These are phyloP conservation scores for Theristicus caerulescens DNA, from an alignment of 2,113 vertebrate species.

Conservation along the genomic window DNA sequence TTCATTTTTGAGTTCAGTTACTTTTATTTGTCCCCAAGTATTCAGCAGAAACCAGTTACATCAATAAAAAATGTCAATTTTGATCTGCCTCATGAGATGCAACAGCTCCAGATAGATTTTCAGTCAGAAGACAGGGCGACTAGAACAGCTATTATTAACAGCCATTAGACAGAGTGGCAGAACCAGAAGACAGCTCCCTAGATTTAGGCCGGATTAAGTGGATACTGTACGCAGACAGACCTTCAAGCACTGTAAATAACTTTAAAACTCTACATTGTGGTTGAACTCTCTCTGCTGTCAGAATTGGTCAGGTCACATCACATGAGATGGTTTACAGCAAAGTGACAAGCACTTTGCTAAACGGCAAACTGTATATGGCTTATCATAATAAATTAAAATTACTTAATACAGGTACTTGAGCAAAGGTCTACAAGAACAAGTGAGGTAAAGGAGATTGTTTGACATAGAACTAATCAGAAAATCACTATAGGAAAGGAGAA, in stretches of 20 bases:
- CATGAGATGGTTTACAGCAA: slow-evolving; percentile 33
- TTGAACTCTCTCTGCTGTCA: slow-evolving; percentile 63
- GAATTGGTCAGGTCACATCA: slow-evolving; percentile 26
- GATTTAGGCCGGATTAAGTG: slow-evolving; percentile 64
- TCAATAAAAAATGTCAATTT: slow-evolving; percentile 71
- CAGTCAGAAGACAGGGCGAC: slow-evolving; percentile 33
- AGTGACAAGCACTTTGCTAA: slow-evolving; percentile 64
- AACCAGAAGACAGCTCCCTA: slow-evolving; percentile 28
- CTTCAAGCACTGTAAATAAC: slow-evolving; percentile 65
- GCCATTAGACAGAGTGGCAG: slow-evolving; percentile 48
- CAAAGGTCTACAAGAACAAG: background rate
- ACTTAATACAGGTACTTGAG: background rate
- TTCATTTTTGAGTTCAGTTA: slow-evolving; percentile 37
- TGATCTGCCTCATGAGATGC: slow-evolving; percentile 68
- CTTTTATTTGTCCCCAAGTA: slow-evolving; percentile 67
- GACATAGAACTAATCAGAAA: background rate
- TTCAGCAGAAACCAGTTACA: slow-evolving; percentile 61
- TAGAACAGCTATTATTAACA: slow-evolving; percentile 69
- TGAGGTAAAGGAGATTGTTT: background rate
- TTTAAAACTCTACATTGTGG: slow-evolving; percentile 31
- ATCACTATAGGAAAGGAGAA: background rate
- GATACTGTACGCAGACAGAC: slow-evolving; percentile 30
- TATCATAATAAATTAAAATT: slow-evolving; percentile 50
- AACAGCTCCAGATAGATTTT: slow-evolving; percentile 66
- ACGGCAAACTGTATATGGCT: background rate